A percentile compares a stretch with the other conserved stretches of the same genome.
These are phyloP conservation scores for Drosophila kuntzei DNA, from an alignment of 2,888 invertebrate species.

Conservation along the genomic window DNA sequence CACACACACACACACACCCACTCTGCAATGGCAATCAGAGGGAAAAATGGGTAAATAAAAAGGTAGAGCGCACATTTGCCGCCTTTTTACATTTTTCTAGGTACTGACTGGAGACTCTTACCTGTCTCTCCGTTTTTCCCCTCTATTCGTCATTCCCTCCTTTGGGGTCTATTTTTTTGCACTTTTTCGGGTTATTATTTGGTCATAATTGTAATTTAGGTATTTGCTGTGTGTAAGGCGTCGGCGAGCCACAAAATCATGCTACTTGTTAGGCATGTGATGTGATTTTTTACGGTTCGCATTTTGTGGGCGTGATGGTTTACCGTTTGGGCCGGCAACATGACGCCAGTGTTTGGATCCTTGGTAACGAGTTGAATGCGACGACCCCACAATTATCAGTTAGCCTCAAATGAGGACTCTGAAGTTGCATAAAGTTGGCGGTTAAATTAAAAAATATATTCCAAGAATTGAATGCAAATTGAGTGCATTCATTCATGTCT, in stretches of 20 bases:
- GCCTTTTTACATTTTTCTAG: constrained; percentile 66
- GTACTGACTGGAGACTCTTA: constrained; percentile 27
- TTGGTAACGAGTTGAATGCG: constrained; percentile 28
- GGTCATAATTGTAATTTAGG: constrained; percentile 80
- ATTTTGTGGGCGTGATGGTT: constrained; percentile 44
- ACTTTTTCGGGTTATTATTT: constrained; percentile 77
- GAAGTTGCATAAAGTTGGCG: constrained; percentile 33
- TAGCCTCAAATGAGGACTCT: constrained; percentile 28
- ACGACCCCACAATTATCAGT: constrained; percentile 53
- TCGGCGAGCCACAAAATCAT: constrained; percentile 58
- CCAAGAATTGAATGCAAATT: constrained; percentile 29
- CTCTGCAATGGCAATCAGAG: constrained; percentile 30
- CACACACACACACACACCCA: constrained; percentile 25
- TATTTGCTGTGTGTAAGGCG: constrained; percentile 67
- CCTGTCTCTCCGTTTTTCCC: background rate
- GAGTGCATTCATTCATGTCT: constrained; percentile 2
- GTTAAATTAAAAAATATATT: constrained; percentile 25
- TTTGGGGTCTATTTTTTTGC: constrained; percentile 46
- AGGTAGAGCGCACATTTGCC: constrained; percentile 41
- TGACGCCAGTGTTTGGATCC: constrained; percentile 37
- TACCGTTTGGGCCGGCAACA: constrained; percentile 48
- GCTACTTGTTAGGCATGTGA: constrained; percentile 76
- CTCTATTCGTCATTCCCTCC: background rate
- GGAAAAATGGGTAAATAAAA: constrained; percentile 46
- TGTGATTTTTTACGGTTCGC: constrained; percentile 63